Evolutionary conservation across 2,113 vertebrate genomes (phyloP).

Genomic region (Dasyprocta punctata): DNA sequence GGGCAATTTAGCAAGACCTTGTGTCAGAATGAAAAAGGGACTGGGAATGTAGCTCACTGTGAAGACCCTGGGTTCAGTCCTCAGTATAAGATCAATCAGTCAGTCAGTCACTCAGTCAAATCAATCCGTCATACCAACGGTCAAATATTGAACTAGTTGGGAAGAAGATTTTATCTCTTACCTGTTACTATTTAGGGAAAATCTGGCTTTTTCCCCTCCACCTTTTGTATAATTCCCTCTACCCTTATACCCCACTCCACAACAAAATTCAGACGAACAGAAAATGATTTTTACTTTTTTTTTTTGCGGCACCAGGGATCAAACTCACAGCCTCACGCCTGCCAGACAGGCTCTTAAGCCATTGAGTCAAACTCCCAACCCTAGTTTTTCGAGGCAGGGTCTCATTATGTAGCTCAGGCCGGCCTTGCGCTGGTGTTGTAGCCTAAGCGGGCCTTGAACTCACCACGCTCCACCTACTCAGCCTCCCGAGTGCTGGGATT

Average conservation of each 20-base stretch:
- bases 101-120: not conserved
- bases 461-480: too few species aligned
- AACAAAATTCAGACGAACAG: constrained; percentile 31
- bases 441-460: too few species aligned
- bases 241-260: not conserved
- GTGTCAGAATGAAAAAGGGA: not conserved
- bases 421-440: too few species aligned
- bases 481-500: too few species aligned
- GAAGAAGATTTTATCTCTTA: constrained; percentile 29
- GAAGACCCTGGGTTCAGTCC: not conserved
- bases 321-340: too few species aligned
- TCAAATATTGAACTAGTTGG: constrained; percentile 18
- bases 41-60: not conserved
- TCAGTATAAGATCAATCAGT: not conserved
- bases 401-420: too few species aligned
- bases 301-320: too few species aligned
- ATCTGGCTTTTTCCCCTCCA: not conserved
- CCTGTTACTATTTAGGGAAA: constrained; percentile 19
- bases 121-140: not conserved
- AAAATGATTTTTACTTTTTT: not conserved
- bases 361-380: too few species aligned
- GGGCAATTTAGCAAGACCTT: not conserved
- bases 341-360: too few species aligned
- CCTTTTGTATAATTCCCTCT: not conserved
- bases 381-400: too few species aligned